Evolutionary conservation across 2,888 invertebrate species (phyloP).

Genomic region (Ormyrus pomaceus): DNA sequence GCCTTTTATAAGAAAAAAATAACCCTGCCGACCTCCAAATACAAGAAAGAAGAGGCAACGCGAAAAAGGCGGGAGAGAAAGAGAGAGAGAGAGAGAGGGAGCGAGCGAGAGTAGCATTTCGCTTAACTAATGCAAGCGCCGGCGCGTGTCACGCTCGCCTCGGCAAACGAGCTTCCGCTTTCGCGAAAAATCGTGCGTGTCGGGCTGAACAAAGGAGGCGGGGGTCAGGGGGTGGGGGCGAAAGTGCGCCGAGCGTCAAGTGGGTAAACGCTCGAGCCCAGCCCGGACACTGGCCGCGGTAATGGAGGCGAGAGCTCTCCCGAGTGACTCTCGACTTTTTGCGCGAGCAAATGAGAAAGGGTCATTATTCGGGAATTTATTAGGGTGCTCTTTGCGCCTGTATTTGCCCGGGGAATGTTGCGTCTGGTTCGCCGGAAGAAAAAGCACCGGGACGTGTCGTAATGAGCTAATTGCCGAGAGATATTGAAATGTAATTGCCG

Average conservation of each 20-base stretch:
- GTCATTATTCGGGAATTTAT: slow-evolving; percentile 24
- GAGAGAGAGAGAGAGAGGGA: too few relatives aligned
- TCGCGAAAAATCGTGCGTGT: slow-evolving; percentile 28
- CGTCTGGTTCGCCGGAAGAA: not conserved
- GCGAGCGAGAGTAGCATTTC: too few relatives aligned
- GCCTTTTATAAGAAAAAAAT: too few relatives aligned
- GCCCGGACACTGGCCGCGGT: not conserved
- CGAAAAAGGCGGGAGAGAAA: too few relatives aligned
- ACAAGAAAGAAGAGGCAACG: too few relatives aligned
- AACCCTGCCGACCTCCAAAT: too few relatives aligned
- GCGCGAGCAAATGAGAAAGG: not conserved
- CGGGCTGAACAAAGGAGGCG: not conserved
- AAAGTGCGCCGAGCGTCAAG: not conserved
- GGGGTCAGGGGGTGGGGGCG: not conserved
- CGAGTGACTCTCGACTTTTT: not conserved
- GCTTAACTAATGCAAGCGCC: slow-evolving; percentile 16
- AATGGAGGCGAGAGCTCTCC: too few relatives aligned
- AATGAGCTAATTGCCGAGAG: too few relatives aligned
- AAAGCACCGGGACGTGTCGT: too few relatives aligned
- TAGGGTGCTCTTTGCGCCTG: not conserved
- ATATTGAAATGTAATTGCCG: too few relatives aligned
- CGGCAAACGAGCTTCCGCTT: slow-evolving; percentile 5
- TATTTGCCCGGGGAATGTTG: not conserved
- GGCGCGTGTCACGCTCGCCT: not conserved
- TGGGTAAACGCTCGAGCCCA: not conserved